Conservation (phyloP, 2,888 invertebrate genomes). For the Acrobasis repandana region DNA sequence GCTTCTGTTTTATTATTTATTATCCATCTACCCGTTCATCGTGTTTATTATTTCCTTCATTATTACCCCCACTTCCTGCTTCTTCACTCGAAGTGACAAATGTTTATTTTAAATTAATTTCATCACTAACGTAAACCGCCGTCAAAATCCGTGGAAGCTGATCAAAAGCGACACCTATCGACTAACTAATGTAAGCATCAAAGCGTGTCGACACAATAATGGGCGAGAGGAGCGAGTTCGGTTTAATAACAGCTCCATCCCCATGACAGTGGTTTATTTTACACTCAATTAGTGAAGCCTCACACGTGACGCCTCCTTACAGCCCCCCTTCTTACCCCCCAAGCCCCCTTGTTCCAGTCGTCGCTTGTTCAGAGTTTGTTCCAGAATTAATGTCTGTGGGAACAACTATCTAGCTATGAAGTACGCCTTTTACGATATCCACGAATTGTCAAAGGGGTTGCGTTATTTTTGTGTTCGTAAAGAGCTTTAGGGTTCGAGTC, state of each 20-base stretch:
- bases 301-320: conserved; percentile 45
- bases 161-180: conserved; percentile 20
- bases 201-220: conserved; percentile 40
- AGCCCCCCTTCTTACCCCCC: conserved; percentile 24
- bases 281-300: conserved; percentile 64
- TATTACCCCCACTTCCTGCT: background rate
- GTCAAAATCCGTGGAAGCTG: conserved; percentile 2
- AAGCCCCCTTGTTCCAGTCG: conserved; percentile 23
- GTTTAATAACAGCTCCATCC: conserved; percentile 53
- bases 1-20: background rate
- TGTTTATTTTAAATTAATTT: conserved; percentile 7
- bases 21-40: background rate
- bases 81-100: background rate
- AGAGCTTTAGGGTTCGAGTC: conserved; percentile 13
- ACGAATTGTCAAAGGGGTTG: conserved; percentile 25
- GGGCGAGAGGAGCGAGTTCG: conserved; percentile 45
- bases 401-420: conserved; percentile 25
- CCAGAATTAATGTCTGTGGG: conserved; percentile 30
- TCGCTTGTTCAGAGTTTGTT: conserved; percentile 28
- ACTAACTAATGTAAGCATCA: conserved; percentile 7
- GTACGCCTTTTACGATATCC: conserved; percentile 23
- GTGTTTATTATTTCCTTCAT: background rate
- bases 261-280: conserved; percentile 62
- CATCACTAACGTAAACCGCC: conserved; percentile 6
- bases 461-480: conserved; percentile 24